Percentiles rank a stretch among this genome's conserved stretches.
phyloP scores from a whole-genome alignment of 1,140 invertebrate species.

The Chironomus striatipennis region DNA sequence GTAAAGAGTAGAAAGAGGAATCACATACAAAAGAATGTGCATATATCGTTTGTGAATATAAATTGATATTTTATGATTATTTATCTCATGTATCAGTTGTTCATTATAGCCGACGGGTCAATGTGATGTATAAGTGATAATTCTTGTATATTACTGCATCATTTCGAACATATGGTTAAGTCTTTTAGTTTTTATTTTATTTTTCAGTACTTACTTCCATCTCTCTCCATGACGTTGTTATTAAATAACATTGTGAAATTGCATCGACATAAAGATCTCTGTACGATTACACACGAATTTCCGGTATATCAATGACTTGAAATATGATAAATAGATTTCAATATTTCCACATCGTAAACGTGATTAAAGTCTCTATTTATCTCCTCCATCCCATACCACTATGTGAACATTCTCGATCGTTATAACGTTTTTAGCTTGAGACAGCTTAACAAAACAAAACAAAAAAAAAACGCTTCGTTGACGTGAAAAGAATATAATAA shows the following conservation, averaged over 20 bases:
- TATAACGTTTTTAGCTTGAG: not conserved
- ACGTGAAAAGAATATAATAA: constrained; percentile 14
- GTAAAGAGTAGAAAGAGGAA: too few relatives aligned
- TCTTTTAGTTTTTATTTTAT: too few relatives aligned
- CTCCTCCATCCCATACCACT: too few relatives aligned
- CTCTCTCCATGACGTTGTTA: too few relatives aligned
- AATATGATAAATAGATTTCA: constrained; percentile 20
- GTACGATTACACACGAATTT: constrained; percentile 18
- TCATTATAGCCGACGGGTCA: too few relatives aligned
- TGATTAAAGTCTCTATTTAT: constrained; percentile 11
- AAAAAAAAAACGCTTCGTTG: constrained; percentile 9
- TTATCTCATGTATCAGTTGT: too few relatives aligned
- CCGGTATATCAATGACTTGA: constrained; percentile 3
- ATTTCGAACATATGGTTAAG: constrained; percentile 5
- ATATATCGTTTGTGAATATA: too few relatives aligned
- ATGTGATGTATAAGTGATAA: too few relatives aligned
- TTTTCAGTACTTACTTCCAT: too few relatives aligned
- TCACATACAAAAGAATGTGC: too few relatives aligned
- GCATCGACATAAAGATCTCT: not conserved
- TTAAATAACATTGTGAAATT: not conserved
- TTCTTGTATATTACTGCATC: too few relatives aligned
- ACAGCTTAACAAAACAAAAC: not conserved
- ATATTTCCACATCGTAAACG: constrained; percentile 13
- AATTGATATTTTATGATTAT: too few relatives aligned
- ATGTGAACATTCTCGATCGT: constrained; percentile 10